Conservation (phyloP, 2,797 vertebrate genomes). For the Eremophila alpestris region DNA sequence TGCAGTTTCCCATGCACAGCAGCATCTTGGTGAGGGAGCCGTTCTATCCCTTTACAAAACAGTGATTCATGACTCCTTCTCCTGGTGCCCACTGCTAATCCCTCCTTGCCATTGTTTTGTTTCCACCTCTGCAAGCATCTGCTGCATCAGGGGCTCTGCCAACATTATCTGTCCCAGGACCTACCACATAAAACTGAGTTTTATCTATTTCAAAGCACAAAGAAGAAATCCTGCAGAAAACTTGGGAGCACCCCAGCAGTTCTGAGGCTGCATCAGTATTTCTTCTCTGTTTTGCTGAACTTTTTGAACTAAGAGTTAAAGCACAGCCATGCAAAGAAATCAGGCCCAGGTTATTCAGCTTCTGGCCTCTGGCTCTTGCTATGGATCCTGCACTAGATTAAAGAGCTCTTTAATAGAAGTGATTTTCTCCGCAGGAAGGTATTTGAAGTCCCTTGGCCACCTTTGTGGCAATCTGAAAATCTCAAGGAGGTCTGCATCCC, state of each 20-base stretch:
- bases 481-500: neutral
- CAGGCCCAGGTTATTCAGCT: neutral
- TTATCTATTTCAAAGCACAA: neutral
- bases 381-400: neutral
- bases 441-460: neutral
- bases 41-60: neutral
- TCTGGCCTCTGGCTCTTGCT: neutral
- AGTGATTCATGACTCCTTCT: neutral
- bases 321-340: neutral
- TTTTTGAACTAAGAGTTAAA: neutral
- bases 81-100: neutral
- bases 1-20: neutral
- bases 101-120: neutral
- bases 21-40: rapidly evolving
- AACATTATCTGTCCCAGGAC: rapidly evolving
- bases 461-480: neutral
- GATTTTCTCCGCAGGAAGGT: neutral
- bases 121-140: neutral
- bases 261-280: neutral
- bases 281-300: neutral
- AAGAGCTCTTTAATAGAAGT: neutral
- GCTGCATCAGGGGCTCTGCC: neutral
- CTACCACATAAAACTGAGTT: neutral
- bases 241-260: neutral
- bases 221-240: neutral